These are phyloP conservation scores for Chrysolina oricalcia DNA, from an alignment of 2,888 invertebrate species.

Conservation along the genomic window DNA sequence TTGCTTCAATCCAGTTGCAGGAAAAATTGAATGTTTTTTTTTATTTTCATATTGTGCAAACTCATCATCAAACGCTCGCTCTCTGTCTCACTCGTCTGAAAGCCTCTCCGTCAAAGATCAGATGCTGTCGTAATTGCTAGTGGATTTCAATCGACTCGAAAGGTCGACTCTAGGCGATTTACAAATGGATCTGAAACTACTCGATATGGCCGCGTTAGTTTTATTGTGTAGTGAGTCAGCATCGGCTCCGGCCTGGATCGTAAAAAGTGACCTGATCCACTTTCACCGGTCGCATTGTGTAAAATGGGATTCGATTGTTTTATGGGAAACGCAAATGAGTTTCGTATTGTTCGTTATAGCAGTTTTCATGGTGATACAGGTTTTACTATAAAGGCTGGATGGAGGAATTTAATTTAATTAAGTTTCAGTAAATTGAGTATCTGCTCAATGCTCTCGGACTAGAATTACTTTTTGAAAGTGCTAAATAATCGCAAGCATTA, in stretches of 20 bases:
- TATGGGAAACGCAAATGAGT: background rate
- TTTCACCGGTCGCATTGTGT: slow-evolving; percentile 8
- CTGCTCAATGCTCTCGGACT: too few relatives aligned
- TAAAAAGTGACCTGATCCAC: slow-evolving; percentile 23
- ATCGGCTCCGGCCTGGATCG: background rate
- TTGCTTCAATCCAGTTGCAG: too few relatives aligned
- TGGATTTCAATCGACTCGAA: background rate
- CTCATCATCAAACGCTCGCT: background rate
- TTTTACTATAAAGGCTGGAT: too few relatives aligned
- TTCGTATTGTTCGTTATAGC: background rate
- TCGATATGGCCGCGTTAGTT: slow-evolving; percentile 18
- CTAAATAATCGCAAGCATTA: too few relatives aligned
- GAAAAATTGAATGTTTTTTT: too few relatives aligned
- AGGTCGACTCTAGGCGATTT: slow-evolving; percentile 8
- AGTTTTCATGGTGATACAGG: background rate
- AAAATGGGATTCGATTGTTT: slow-evolving; percentile 1
- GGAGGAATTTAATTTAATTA: too few relatives aligned
- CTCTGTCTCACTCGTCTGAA: background rate
- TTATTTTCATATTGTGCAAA: too few relatives aligned
- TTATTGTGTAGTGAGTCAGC: slow-evolving; percentile 19
- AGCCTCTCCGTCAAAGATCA: background rate
- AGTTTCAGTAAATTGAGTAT: too few relatives aligned
- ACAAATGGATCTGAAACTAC: slow-evolving; percentile 19
- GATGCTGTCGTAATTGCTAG: background rate
- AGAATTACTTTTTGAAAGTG: too few relatives aligned